These are phyloP conservation scores for Oncopodura yosiiana DNA, from an alignment of 1,140 invertebrate genomes.

Conservation along the genomic window DNA sequence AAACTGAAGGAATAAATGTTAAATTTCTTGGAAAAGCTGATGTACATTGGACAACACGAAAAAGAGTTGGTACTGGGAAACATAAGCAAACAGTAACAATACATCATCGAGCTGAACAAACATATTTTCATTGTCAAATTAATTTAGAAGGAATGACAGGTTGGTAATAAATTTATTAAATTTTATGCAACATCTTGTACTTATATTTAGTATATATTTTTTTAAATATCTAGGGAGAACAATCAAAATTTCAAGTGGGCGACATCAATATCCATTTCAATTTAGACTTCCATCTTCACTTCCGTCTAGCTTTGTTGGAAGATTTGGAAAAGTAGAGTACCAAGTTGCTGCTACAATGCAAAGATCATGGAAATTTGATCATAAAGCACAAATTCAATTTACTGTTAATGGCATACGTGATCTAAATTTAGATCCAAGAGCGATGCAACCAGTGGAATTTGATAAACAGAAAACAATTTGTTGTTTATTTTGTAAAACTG, in stretches of 20 bases:
- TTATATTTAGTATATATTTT: not conserved
- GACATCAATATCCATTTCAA: not conserved
- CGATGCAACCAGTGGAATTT: not conserved
- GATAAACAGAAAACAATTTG: conserved; percentile 10
- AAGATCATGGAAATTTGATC: not conserved
- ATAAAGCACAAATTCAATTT: conserved; percentile 7
- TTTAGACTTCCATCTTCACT: not conserved
- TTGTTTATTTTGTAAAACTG: conserved; percentile 16
- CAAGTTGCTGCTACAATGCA: not conserved
- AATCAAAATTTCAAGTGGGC: not conserved
- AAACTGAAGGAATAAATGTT: conserved; percentile 6
- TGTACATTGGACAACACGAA: conserved; percentile 11
- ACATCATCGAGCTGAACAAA: not conserved
- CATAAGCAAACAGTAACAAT: not conserved
- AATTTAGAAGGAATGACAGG: too few relatives aligned
- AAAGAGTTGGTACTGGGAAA: not conserved
- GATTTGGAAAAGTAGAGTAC: conserved; percentile 7
- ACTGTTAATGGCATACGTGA: conserved; percentile 21
- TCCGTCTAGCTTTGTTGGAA: conserved; percentile 9
- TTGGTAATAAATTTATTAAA: not conserved
- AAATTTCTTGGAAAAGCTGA: conserved; percentile 14
- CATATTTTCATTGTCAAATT: conserved; percentile 1
- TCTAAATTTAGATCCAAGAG: conserved; percentile 14
- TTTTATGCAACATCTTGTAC: not conserved
- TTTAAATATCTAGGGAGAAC: not conserved